Percentiles rank a stretch among this genome's conserved stretches.
These are phyloP conservation scores for Stegana nigrithorax DNA, from an alignment of 2,888 invertebrate species.

Conservation along the genomic window DNA sequence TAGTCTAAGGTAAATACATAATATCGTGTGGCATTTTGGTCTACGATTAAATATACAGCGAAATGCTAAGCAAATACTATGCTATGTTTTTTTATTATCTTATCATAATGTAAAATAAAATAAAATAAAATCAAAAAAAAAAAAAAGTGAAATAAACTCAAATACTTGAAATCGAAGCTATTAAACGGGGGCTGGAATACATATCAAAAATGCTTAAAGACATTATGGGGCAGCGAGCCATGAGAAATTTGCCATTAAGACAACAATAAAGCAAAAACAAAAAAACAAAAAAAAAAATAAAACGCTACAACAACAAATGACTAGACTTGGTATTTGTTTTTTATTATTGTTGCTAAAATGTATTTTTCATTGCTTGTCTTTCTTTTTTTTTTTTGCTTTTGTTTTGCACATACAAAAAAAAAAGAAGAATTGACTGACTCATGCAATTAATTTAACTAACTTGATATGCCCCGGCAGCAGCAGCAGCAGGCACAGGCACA, in stretches of 20 bases:
- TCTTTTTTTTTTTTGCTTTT: background rate
- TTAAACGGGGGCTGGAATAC: no score
- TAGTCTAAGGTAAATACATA: background rate
- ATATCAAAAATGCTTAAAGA: no score
- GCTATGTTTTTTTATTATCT: background rate
- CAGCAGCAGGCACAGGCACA: background rate
- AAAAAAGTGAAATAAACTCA: no score
- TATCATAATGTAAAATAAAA: background rate
- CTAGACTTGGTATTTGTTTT: no score
- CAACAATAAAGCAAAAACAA: background rate
- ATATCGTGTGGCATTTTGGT: background rate
- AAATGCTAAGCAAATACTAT: background rate
- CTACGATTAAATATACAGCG: no score
- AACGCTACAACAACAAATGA: no score
- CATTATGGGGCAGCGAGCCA: background rate
- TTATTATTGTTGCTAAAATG: no score
- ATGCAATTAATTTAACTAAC: constrained; percentile 3
- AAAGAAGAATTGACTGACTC: background rate
- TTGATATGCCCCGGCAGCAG: background rate
- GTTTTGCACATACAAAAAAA: no score
- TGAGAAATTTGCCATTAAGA: background rate
- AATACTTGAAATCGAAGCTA: background rate
- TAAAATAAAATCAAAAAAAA: no score
- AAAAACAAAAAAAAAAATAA: background rate
- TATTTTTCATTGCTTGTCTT: background rate